Evolutionary conservation across 2,797 vertebrate species (phyloP).

Genomic region (Schizopygopsis pylzovi): DNA sequence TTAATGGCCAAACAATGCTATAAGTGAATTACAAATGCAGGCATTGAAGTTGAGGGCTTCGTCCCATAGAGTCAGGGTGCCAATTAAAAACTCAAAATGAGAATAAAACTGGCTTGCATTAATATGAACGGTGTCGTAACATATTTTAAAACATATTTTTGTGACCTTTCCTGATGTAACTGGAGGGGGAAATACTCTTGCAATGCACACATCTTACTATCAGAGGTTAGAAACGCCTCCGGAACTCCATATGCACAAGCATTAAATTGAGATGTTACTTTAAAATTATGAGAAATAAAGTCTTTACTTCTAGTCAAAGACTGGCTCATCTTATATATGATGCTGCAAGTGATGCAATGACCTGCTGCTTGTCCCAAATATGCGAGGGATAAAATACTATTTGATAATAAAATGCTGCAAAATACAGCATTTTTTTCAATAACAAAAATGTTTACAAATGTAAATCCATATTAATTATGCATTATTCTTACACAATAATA

Average conservation of each 20-base stretch:
- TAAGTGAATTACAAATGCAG: conserved; percentile 54
- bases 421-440: neutral
- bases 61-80: neutral
- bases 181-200: neutral
- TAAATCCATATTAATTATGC: neutral
- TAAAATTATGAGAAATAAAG: neutral
- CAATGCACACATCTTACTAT: neutral
- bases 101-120: neutral
- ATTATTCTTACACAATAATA: neutral
- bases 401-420: neutral
- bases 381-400: neutral
- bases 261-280: neutral
- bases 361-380: neutral
- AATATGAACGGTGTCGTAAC: no score
- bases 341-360: neutral
- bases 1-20: conserved; percentile 47
- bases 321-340: neutral
- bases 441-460: neutral
- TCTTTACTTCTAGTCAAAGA: neutral
- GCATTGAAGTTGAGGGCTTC: conserved; percentile 27
- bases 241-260: neutral
- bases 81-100: neutral
- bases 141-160: neutral
- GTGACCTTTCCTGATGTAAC: neutral
- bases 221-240: neutral